Evolutionary conservation across 2,113 vertebrate species (phyloP), one percentile per base, ranked within the genome.

Genomic region (Notothenia rossii): DNA sequence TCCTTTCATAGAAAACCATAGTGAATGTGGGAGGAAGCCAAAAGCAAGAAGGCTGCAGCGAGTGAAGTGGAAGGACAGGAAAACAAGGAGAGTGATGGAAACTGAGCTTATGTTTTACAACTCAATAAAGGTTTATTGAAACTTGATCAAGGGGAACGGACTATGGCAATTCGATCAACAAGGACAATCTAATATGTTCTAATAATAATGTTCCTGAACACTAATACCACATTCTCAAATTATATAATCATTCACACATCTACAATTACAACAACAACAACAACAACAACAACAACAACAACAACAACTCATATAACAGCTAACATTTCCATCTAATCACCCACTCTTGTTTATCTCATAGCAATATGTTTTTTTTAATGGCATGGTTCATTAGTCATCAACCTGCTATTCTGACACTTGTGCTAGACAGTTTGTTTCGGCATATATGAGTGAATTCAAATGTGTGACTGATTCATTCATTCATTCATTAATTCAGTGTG

Each of bases 331-430:
- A 45, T 61, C 36, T 9, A 55, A 54, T 49, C 25, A 14, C 7
- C 7, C 18, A 29, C 8, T 55, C 22, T 15, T 14, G 50, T 49
- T 22, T 69, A n/a, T 80, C 58, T 83, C 64, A 60, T 0, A 69
- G 36, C 63, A 7, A 17, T 56, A 7, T 43, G 10, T 43, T 50
- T 40, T 54, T 64, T 53, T 46, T 40, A 36, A 61, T 55, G 18
- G 10, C 5, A 40, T 10, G 49, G 76, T 51, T 66, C 72, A 71
- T 76, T 79, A 48, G 25, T 76, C 67, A 73, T 45, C 55, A 68
- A 68, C 11, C 25, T 36, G 12, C n/a, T 7, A 15, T 48, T 77
- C 48, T 77, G 1, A 14, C 25, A 49, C 17, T 60, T 54, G n/a
- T 33, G 20, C 17, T 4, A 14, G 50, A 56, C 46, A 20, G 50